A percentile compares a stretch with the other conserved stretches of the same genome.
These are phyloP conservation scores for Caenorhabditis auriculariae DNA, from an alignment of 2,888 invertebrate genomes.

Conservation along the genomic window DNA sequence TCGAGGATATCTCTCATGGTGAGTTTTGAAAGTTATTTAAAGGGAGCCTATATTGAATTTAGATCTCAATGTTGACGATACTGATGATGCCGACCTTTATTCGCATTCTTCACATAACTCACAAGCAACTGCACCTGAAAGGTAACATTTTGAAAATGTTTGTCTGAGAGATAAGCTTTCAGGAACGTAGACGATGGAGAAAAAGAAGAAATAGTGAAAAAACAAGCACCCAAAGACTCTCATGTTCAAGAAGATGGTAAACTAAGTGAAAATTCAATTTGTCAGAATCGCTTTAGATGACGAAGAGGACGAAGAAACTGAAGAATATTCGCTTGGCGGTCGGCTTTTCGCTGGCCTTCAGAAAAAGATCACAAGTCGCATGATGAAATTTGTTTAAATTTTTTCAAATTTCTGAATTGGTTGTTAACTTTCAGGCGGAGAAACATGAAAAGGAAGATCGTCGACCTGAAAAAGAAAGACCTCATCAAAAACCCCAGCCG, in stretches of 20 bases:
- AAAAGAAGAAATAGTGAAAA: too few species aligned
- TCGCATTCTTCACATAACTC: too few species aligned
- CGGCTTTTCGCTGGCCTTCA: conserved; percentile 38
- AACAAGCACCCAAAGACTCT: too few species aligned
- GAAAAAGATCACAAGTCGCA: conserved; percentile 34
- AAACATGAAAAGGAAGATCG: background rate
- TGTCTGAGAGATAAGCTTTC: too few species aligned
- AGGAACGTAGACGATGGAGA: too few species aligned
- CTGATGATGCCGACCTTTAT: too few species aligned
- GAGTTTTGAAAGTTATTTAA: background rate
- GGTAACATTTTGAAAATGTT: too few species aligned
- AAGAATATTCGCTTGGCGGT: conserved; percentile 30
- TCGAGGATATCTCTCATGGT: conserved; percentile 33
- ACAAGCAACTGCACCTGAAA: too few species aligned
- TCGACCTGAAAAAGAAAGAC: background rate
- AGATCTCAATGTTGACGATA: too few species aligned
- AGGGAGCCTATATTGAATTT: too few species aligned
- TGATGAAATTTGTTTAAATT: conserved; percentile 8
- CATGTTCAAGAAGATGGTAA: too few species aligned
- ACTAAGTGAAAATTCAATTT: too few species aligned
- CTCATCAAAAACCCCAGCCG: background rate
- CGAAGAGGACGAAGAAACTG: conserved; percentile 36
- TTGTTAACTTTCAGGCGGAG: background rate
- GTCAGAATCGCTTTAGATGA: conserved; percentile 14
- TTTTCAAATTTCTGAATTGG: background rate